Evolutionary conservation across 2,113 vertebrate genomes (phyloP).

Genomic region (Poeciliopsis turrubarensis): DNA sequence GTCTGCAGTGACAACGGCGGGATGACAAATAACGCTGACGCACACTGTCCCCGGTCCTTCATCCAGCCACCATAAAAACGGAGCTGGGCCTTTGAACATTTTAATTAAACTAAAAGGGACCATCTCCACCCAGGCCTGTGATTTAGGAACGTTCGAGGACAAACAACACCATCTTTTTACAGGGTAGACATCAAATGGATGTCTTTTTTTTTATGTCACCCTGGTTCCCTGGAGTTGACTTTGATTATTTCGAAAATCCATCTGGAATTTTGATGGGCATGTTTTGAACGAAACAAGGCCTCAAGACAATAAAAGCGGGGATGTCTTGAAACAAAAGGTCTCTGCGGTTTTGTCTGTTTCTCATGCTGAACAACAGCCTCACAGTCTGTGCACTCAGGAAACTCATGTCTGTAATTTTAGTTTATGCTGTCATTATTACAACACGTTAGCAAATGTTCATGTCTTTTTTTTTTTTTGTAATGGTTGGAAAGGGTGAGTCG

Average conservation of each 20-base stretch:
- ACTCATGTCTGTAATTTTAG: constrained; percentile 77
- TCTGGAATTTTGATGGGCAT: constrained; percentile 80
- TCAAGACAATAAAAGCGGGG: constrained; percentile 73
- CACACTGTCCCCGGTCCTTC: constrained; percentile 62
- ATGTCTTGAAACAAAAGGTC: constrained; percentile 80
- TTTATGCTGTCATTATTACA: constrained; percentile 75
- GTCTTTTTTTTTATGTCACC: constrained; percentile 75
- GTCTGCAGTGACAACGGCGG: constrained; percentile 61
- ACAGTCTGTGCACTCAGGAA: constrained; percentile 57
- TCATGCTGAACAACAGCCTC: constrained; percentile 70
- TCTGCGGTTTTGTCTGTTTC: constrained; percentile 76
- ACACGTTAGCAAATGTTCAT: constrained; percentile 60
- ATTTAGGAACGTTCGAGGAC: constrained; percentile 71
- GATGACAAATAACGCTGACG: constrained; percentile 70
- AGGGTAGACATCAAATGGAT: constrained; percentile 75
- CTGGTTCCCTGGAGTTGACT: constrained; percentile 72
- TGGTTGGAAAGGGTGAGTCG: constrained; percentile 29
- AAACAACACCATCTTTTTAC: constrained; percentile 79
- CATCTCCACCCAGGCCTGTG: constrained; percentile 71
- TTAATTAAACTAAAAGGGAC: constrained; percentile 80
- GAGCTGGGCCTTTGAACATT: constrained; percentile 73
- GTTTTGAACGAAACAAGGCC: constrained; percentile 78
- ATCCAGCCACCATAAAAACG: constrained; percentile 61
- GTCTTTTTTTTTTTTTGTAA: constrained; percentile 52
- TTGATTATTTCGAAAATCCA: constrained; percentile 78